phyloP scores from a whole-genome alignment of 2,113 vertebrate genomes.

The Spilogale gracilis region DNA sequence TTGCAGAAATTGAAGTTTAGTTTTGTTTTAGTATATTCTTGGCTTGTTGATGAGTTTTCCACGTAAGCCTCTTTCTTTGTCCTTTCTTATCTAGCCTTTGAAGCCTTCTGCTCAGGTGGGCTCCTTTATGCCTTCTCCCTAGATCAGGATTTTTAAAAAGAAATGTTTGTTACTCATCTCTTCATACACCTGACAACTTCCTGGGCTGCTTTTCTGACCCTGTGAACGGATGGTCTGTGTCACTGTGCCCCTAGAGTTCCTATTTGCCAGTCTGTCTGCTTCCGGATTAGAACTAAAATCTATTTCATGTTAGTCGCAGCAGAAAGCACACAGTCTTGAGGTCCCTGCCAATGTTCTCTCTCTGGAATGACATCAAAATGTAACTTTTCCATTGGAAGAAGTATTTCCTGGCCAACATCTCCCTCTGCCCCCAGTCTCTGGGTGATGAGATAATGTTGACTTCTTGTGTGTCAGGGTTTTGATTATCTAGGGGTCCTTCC shows the following conservation, averaged over 20 bases:
- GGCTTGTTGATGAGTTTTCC: slow-evolving; percentile 20
- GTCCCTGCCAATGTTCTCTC: slow-evolving; percentile 59
- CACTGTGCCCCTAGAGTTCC: not conserved
- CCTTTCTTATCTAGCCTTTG: slow-evolving; percentile 59
- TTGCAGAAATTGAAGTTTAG: slow-evolving; percentile 69
- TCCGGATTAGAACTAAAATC: slow-evolving; percentile 62
- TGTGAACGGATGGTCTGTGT: not conserved
- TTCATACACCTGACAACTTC: not conserved
- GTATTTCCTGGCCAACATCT: not conserved
- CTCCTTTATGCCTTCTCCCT: not conserved
- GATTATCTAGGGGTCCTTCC: not conserved
- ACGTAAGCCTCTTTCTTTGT: not conserved
- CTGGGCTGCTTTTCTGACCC: not conserved
- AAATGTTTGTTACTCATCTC: not conserved
- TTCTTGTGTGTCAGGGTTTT: slow-evolving; percentile 42
- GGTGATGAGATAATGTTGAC: not conserved
- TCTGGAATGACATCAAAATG: slow-evolving; percentile 57
- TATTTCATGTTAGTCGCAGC: slow-evolving; percentile 60
- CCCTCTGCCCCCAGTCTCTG: not conserved
- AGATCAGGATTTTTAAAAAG: slow-evolving; percentile 37
- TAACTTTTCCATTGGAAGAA: slow-evolving; percentile 54
- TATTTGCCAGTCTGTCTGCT: not conserved
- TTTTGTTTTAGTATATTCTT: slow-evolving; percentile 5
- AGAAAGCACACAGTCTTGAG: slow-evolving; percentile 51
- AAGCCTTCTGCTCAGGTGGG: slow-evolving; percentile 16